Evolutionary conservation across 2,113 vertebrate genomes (phyloP).

Genomic region (Pterocles burchelli): DNA sequence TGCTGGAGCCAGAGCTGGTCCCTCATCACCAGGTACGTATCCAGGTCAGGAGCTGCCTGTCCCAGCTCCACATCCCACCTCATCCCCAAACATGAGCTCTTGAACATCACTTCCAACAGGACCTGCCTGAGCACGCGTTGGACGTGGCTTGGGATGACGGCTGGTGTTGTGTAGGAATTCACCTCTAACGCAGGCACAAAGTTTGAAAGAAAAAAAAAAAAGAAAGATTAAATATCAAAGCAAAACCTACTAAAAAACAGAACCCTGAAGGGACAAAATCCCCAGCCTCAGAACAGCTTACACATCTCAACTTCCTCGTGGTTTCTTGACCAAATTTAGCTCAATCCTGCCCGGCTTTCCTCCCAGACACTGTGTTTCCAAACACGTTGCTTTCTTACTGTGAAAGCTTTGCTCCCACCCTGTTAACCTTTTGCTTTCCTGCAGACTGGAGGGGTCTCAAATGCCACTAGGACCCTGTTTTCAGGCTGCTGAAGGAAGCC

Average conservation of each 20-base stretch:
- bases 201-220: neutral
- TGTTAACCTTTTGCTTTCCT: neutral
- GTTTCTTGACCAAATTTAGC: neutral
- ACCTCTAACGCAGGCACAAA: neutral
- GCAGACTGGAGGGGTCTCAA: neutral
- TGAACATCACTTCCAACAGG: fast-evolving
- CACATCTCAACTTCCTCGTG: neutral
- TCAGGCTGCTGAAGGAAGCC: neutral
- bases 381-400: neutral
- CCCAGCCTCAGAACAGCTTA: neutral
- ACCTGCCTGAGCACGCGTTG: neutral
- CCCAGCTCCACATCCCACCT: neutral
- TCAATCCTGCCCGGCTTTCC: neutral
- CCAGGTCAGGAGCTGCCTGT: neutral
- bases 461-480: neutral
- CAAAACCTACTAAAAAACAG: neutral
- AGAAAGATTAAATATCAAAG: conserved; percentile 1
- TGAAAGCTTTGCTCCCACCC: neutral
- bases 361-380: neutral
- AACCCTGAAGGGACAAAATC: neutral
- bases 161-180: neutral
- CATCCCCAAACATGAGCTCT: neutral
- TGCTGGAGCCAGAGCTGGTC: neutral
- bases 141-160: neutral
- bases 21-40: neutral